Conservation (phyloP, 2,113 vertebrate genomes). For the Stictonetta naevosa region DNA sequence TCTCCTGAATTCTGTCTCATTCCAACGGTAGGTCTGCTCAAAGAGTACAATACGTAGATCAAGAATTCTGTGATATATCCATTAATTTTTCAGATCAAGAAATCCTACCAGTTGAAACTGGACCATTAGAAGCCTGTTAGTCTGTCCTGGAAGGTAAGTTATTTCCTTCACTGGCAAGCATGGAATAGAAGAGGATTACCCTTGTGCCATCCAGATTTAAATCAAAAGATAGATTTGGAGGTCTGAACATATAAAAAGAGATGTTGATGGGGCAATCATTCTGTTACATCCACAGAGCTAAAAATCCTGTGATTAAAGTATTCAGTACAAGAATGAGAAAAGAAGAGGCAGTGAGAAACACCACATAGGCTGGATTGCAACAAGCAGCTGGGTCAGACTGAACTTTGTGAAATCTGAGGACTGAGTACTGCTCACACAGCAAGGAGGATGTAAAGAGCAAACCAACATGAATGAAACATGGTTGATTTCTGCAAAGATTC, state of each 20-base stretch:
- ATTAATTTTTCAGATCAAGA: slow-evolving; percentile 2
- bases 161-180: neutral
- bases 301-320: neutral
- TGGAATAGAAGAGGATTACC: neutral
- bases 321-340: neutral
- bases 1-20: slow-evolving; percentile 14
- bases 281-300: neutral
- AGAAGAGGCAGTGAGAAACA: neutral
- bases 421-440: neutral
- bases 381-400: neutral
- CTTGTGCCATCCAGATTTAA: neutral
- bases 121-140: neutral
- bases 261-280: neutral
- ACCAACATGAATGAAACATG: neutral
- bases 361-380: neutral
- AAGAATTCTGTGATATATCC: neutral
- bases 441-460: neutral
- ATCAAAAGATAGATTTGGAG: neutral
- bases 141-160: neutral
- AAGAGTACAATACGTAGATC: neutral
- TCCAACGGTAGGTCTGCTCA: neutral
- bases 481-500: neutral
- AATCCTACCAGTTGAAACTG: neutral
- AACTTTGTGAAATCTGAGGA: neutral
- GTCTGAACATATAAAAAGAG: neutral